These are phyloP conservation scores for Eulemur macaco DNA, from an alignment of 2,113 vertebrate genomes.

Conservation along the genomic window DNA sequence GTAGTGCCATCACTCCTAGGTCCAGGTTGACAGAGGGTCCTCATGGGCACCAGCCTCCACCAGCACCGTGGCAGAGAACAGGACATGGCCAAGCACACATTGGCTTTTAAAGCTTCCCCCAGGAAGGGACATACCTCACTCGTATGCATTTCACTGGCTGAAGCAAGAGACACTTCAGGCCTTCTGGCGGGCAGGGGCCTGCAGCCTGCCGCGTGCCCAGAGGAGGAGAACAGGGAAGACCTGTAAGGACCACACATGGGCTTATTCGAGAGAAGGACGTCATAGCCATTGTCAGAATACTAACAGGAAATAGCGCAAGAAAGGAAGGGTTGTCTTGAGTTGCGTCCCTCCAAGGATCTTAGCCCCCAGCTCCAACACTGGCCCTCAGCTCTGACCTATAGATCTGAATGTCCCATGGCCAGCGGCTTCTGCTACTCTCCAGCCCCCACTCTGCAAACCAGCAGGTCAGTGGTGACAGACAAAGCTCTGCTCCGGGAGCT, in stretches of 20 bases:
- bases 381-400: background rate
- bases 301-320: background rate
- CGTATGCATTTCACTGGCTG: background rate
- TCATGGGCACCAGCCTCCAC: fast-evolving
- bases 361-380: no score
- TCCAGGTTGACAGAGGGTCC: background rate
- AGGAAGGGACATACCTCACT: background rate
- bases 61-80: background rate
- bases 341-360: background rate
- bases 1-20: background rate
- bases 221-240: background rate
- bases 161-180: background rate
- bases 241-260: background rate
- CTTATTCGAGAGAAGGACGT: background rate
- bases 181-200: background rate
- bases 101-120: background rate
- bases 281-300: background rate
- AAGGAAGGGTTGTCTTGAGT: background rate
- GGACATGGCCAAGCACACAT: background rate
- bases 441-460: background rate
- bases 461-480: background rate
- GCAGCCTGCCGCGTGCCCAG: background rate
- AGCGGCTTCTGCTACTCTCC: background rate
- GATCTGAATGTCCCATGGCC: background rate
- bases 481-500: background rate